phyloP scores from a whole-genome alignment of 2,113 vertebrate species.

The Ochotona princeps region DNA sequence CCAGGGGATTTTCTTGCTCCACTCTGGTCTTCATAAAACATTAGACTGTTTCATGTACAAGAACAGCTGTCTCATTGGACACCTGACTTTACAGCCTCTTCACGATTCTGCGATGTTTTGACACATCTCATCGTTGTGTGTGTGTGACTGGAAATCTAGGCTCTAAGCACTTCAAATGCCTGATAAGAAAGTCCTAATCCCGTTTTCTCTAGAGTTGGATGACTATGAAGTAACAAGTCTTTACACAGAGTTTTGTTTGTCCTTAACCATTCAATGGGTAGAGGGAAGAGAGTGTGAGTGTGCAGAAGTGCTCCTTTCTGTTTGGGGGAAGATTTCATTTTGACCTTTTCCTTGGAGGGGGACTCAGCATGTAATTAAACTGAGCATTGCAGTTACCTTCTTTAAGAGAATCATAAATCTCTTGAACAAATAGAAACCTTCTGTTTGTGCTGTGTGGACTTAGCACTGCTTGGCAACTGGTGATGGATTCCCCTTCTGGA shows the following conservation, averaged over 20 bases:
- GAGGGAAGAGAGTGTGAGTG: not conserved
- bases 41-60: not conserved
- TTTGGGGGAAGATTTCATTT: not conserved
- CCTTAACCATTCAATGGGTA: conserved; percentile 1
- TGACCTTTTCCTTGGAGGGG: not conserved
- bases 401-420: not conserved
- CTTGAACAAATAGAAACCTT: not conserved
- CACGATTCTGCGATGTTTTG: conserved; percentile 22
- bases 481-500: not conserved
- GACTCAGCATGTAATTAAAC: not conserved
- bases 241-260: not conserved
- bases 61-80: conserved; percentile 31
- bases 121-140: not conserved
- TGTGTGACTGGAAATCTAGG: not conserved
- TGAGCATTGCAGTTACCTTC: not conserved
- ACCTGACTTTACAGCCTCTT: not conserved
- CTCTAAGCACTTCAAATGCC: conserved; percentile 22
- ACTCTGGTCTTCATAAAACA: not conserved
- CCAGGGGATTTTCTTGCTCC: conserved; percentile 31
- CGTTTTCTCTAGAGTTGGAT: not conserved
- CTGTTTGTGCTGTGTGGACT: not conserved
- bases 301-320: not conserved
- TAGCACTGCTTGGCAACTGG: not conserved
- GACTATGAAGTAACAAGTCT: not conserved
- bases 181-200: not conserved